phyloP scores from a whole-genome alignment of 2,113 vertebrate genomes.

The Pithys albifrons region DNA sequence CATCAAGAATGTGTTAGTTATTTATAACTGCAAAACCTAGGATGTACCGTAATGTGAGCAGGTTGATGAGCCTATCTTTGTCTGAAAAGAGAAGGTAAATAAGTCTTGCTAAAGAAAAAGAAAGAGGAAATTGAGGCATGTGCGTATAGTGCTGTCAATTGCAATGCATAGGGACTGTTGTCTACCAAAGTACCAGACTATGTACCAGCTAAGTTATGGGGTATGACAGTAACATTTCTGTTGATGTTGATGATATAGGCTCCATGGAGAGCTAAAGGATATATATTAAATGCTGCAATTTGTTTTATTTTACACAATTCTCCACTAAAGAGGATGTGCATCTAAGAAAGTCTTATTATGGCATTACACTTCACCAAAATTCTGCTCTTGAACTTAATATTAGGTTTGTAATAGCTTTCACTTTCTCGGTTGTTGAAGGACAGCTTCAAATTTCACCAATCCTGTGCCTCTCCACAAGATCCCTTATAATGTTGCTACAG shows the following conservation, averaged over 20 bases:
- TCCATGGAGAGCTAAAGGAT: not conserved
- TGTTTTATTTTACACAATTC: not conserved
- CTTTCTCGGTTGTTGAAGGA: not conserved
- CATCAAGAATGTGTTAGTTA: not conserved
- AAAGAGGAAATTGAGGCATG: not conserved
- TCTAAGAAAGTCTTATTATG: not conserved
- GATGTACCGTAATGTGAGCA: not conserved
- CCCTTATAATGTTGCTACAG: not conserved
- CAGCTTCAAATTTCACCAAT: not conserved
- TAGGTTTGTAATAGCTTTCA: not conserved
- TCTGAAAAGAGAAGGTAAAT: not conserved
- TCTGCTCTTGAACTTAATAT: not conserved
- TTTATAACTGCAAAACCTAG: not conserved
- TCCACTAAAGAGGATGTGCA: not conserved
- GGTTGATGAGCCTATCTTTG: not conserved
- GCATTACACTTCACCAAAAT: not conserved
- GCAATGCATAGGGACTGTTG: not conserved
- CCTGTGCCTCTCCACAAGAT: not conserved
- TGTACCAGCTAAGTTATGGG: not conserved
- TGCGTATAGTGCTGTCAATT: not conserved
- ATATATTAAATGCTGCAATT: not conserved
- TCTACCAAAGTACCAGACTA: not conserved
- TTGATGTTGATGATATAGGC: not conserved
- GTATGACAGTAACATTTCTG: not conserved
- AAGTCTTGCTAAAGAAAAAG: not conserved